These are phyloP conservation scores for Pectinophora gossypiella DNA, from an alignment of 1,140 invertebrate genomes.

Conservation along the genomic window DNA sequence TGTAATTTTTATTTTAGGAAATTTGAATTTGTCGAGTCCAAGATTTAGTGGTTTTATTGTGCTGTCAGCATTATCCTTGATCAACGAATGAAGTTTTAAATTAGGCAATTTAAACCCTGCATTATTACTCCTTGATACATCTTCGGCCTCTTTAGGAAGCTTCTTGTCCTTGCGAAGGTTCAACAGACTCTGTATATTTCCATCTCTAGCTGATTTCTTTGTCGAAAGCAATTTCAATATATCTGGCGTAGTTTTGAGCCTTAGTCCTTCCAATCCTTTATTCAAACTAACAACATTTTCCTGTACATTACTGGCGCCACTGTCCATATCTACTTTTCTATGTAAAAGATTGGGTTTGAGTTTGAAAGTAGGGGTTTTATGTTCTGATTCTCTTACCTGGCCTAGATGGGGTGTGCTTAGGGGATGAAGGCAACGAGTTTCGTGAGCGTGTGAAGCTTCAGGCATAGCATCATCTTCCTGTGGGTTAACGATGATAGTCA, in stretches of 20 bases:
- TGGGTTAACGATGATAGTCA: slow-evolving; percentile 45
- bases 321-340: slow-evolving; percentile 38
- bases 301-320: slow-evolving; percentile 5
- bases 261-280: not conserved
- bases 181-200: not conserved
- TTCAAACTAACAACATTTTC: not conserved
- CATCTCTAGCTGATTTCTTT: not conserved
- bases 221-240: not conserved
- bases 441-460: slow-evolving; percentile 40
- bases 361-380: not conserved
- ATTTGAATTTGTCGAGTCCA: not conserved
- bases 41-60: not conserved
- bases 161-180: not conserved
- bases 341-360: slow-evolving; percentile 7
- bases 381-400: not conserved
- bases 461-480: slow-evolving; percentile 27
- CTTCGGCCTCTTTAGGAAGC: no score
- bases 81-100: no score
- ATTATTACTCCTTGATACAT: no score
- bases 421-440: slow-evolving; percentile 33
- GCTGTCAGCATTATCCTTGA: not conserved
- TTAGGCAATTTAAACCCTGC: no score
- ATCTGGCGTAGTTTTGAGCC: not conserved
- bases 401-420: not conserved
- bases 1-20: not conserved